Percentiles rank a stretch among this genome's conserved stretches.
phyloP scores from a whole-genome alignment of 2,888 invertebrate species.

The Schizotus pectinicornis region DNA sequence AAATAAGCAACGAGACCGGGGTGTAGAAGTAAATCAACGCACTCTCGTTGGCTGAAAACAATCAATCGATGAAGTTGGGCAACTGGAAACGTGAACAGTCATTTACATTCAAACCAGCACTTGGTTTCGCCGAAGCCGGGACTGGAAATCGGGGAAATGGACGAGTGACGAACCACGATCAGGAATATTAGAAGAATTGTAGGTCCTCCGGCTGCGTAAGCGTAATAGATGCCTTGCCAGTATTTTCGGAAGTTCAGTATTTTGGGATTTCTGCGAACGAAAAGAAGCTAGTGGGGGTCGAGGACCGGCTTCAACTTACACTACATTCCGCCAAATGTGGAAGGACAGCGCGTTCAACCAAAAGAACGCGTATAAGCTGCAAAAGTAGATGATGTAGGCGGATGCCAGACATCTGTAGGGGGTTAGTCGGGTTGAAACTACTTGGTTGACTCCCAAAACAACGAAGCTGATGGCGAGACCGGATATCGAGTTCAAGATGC shows the following conservation, averaged over 20 bases:
- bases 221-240: constrained; percentile 64
- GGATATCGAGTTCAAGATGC: constrained; percentile 67
- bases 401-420: constrained; percentile 54
- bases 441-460: constrained; percentile 64
- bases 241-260: constrained; percentile 28
- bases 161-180: constrained; percentile 61
- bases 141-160: constrained; percentile 31
- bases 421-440: constrained; percentile 36
- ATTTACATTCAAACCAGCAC: constrained; percentile 73
- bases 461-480: constrained; percentile 67
- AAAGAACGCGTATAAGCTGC: constrained; percentile 73
- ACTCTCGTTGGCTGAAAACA: constrained; percentile 61
- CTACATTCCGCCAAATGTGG: constrained; percentile 69
- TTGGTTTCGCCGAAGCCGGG: constrained; percentile 59
- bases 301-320: constrained; percentile 62
- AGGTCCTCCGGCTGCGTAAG: constrained; percentile 68
- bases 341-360: constrained; percentile 74
- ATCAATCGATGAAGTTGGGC: constrained; percentile 1
- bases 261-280: constrained; percentile 11
- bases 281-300: constrained; percentile 8
- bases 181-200: constrained; percentile 61
- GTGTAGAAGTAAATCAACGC: constrained; percentile 73
- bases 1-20: constrained; percentile 66
- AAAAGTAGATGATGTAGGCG: constrained; percentile 54
- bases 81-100: constrained; percentile 1